Evolutionary conservation across 2,888 invertebrate species (phyloP).

Genomic region (Arrhopalites spinosus): DNA sequence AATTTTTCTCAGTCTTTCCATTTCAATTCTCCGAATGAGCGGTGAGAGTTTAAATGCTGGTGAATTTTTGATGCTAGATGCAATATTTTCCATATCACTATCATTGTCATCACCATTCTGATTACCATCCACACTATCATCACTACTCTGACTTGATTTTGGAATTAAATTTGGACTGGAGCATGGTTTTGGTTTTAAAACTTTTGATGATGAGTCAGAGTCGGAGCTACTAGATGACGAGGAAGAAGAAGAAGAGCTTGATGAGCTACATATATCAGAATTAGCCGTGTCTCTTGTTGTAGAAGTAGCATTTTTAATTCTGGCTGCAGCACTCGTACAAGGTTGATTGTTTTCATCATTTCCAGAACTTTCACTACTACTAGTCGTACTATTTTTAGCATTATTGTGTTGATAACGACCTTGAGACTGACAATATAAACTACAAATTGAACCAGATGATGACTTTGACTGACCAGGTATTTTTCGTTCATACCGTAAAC

Average conservation of each 20-base stretch:
- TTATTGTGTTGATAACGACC: constrained; percentile 19
- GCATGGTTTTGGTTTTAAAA: constrained; percentile 10
- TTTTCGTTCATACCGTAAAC: constrained; percentile 22
- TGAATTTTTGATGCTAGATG: constrained; percentile 25
- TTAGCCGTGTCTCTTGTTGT: not conserved
- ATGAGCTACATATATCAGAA: not conserved
- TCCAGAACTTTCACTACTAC: not conserved
- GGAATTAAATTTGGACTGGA: constrained; percentile 25
- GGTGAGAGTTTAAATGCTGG: constrained; percentile 32
- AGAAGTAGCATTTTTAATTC: not conserved
- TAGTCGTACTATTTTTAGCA: not conserved
- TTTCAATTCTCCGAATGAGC: constrained; percentile 37
- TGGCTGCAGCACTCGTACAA: not conserved
- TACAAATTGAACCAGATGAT: constrained; percentile 4
- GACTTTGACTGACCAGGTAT: not conserved
- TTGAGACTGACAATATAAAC: constrained; percentile 15
- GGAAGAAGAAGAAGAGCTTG: constrained; percentile 15
- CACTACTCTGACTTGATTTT: not conserved
- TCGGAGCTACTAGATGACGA: constrained; percentile 30
- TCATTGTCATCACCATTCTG: not conserved
- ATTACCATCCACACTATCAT: not conserved
- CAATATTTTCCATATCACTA: not conserved
- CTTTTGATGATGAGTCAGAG: not conserved
- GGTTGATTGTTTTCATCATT: constrained; percentile 7
- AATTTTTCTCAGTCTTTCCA: constrained; percentile 34